phyloP scores from a whole-genome alignment of 1,140 invertebrate genomes.

The Drosophila bocqueti region DNA sequence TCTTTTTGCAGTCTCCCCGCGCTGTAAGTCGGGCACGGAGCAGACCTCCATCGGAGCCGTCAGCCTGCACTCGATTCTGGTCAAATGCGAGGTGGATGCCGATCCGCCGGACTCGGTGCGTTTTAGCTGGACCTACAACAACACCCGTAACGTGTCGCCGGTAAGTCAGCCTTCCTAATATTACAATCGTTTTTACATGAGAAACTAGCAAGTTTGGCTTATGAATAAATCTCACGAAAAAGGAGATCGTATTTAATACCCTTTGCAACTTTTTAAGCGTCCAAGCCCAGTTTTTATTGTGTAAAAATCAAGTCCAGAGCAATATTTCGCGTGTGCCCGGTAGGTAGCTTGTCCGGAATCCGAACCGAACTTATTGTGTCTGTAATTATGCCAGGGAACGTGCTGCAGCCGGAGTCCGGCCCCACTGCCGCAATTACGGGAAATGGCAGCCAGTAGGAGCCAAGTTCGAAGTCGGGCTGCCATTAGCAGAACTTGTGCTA shows the following conservation, averaged over 20 bases:
- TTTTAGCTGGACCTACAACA: slow-evolving; percentile 93
- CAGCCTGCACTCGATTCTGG: slow-evolving; percentile 87
- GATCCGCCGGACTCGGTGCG: slow-evolving; percentile 91
- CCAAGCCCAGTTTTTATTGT: not conserved
- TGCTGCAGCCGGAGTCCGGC: slow-evolving; percentile 27
- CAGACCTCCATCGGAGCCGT: slow-evolving; percentile 87
- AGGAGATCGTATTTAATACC: not conserved
- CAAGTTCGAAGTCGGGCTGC: slow-evolving; percentile 44
- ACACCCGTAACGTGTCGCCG: slow-evolving; percentile 89
- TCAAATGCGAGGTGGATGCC: slow-evolving; percentile 93
- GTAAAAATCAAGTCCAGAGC: not conserved
- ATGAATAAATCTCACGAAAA: not conserved
- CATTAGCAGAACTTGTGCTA: slow-evolving; percentile 76
- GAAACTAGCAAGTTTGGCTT: not conserved
- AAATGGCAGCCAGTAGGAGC: slow-evolving; percentile 12
- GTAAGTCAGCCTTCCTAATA: slow-evolving; percentile 81
- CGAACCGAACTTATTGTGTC: slow-evolving; percentile 42
- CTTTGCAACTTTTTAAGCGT: no score
- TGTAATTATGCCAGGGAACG: slow-evolving; percentile 57
- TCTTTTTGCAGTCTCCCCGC: slow-evolving; percentile 87
- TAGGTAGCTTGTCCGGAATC: slow-evolving; percentile 10
- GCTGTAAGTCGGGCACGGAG: slow-evolving; percentile 87
- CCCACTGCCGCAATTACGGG: slow-evolving; percentile 43
- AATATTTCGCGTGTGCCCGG: not conserved
- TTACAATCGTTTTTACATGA: not conserved